These are phyloP conservation scores for Enteromius paludinosus DNA, from an alignment of 2,797 vertebrate genomes.

Conservation along the genomic window DNA sequence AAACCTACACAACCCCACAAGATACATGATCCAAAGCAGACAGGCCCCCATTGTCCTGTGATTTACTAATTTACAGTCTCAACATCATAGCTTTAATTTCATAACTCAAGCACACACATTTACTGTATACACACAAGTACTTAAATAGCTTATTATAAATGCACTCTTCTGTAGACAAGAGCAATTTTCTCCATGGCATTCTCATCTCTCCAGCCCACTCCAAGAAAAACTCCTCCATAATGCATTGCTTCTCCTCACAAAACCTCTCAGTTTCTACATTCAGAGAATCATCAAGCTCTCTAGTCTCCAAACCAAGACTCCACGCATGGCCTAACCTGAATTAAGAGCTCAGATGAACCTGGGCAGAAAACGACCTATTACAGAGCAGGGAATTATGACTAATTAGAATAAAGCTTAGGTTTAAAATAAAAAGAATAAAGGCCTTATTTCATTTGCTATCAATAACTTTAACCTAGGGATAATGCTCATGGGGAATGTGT, in stretches of 20 bases:
- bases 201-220: slow-evolving; percentile 34
- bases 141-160: slow-evolving; percentile 34
- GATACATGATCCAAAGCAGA: slow-evolving; percentile 20
- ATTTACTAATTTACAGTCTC: slow-evolving; percentile 4
- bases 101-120: neutral
- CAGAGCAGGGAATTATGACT: slow-evolving; percentile 40
- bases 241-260: slow-evolving; percentile 33
- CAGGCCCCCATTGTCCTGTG: neutral
- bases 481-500: slow-evolving; percentile 43
- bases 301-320: neutral
- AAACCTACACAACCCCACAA: neutral
- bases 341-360: slow-evolving; percentile 23
- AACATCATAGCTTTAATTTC: neutral
- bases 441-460: slow-evolving; percentile 50
- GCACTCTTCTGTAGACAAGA: neutral
- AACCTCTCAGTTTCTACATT: slow-evolving; percentile 28
- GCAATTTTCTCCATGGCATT: slow-evolving; percentile 6
- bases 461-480: slow-evolving; percentile 40
- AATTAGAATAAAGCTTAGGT: slow-evolving; percentile 59
- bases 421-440: slow-evolving; percentile 46
- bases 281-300: neutral
- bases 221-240: slow-evolving; percentile 56
- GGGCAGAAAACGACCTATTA: slow-evolving; percentile 14
- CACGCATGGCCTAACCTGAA: slow-evolving; percentile 10
- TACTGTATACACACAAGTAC: neutral